Base-by-base conservation (phyloP, 2,113 vertebrate species). In the Pomatostomus ruficeps region DNA sequence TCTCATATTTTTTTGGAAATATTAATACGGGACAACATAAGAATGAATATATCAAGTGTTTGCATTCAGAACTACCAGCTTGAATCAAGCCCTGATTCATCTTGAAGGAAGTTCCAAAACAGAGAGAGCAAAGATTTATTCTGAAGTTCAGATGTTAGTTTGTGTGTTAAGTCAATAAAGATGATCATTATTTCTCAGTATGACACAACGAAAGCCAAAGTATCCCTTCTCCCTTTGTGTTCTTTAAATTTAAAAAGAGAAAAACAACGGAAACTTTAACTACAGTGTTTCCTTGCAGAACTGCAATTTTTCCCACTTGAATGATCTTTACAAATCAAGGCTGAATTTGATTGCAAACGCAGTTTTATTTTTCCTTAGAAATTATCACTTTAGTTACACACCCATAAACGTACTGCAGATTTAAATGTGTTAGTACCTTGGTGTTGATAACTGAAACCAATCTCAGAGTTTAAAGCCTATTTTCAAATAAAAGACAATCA, bases 401-500 rank as follows among this genome's bases (percentile, higher is more conserved):
- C 4, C 51, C 12, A 36, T 40, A 62, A 74, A 55, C 6, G 17
- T 14, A 17, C 3, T 73, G 23, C 31, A 35, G 48, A 52, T 67
- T 85, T 79, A 85, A 81, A 58, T 57, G 12, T 10, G 67, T 91
- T 84, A 82, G n/a, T 65, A 40, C 28, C 49, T 93, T 83, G 19
- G 65, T 79, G 83, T 45, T 17, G 88, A 33, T 46, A 95, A 96
- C 46, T 88, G 92, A 95, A 93, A 49, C 22, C 22, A 82, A 94
- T 96, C 33, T 73, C 28, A 51, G 76, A 91, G 80, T 88, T 96
- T 79, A 92, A 95, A 96, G 7, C 7, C 67, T 36, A 70, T 72
- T 88, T 86, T 88, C 82, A 71, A 91, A 96, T 68, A 76, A 90
- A 95, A 95, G 51, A 78, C 84, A 71, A 6, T 13, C n/a, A 68